Conservation (phyloP, 1,140 invertebrate genomes). For the Trichogramma pretiosum region DNA sequence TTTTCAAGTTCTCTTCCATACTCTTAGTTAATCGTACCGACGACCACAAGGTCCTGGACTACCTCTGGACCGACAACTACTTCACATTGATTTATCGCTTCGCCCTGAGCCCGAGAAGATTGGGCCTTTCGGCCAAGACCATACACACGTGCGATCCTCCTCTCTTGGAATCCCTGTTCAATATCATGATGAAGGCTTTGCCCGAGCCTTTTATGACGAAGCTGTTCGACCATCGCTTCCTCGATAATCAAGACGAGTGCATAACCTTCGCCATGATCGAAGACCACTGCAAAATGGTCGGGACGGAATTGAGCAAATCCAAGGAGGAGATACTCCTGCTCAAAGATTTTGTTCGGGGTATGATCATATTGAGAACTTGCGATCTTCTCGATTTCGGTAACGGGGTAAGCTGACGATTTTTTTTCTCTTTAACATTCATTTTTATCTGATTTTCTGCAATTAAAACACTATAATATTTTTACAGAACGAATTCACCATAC, state of each 20-base stretch:
- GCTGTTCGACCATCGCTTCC: neutral
- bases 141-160: neutral
- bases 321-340: neutral
- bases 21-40: neutral
- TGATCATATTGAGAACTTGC: conserved; percentile 17
- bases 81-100: conserved; percentile 1
- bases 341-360: conserved; percentile 7
- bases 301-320: conserved; percentile 5
- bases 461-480: neutral
- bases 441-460: neutral
- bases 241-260: conserved; percentile 1
- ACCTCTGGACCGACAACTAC: conserved; percentile 1
- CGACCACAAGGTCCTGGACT: neutral
- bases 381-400: conserved; percentile 6
- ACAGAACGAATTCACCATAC: neutral
- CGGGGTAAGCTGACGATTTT: neutral
- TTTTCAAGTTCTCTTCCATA: conserved; percentile 2
- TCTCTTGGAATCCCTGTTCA: neutral
- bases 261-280: neutral
- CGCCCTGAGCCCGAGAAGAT: neutral
- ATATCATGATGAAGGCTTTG: neutral
- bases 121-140: conserved; percentile 2
- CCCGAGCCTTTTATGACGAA: neutral
- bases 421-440: neutral
- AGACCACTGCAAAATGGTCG: no score